Conservation (phyloP, 2,888 invertebrate genomes). For the Polietes domitor region DNA sequence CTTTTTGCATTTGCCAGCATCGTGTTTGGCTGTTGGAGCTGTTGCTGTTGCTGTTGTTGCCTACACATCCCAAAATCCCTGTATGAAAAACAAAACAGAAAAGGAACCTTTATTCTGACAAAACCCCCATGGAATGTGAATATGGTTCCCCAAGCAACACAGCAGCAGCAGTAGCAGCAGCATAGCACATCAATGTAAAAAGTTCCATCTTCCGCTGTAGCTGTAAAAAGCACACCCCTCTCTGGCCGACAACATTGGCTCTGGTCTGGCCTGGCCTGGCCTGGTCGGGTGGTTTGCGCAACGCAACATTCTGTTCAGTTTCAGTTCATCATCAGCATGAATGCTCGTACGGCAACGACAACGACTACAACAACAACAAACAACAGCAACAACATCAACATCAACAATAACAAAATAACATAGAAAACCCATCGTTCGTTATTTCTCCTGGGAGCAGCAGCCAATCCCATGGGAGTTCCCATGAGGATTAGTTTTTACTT, state of each 20-base stretch:
- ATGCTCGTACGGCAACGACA: constrained; percentile 48
- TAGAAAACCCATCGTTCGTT: constrained; percentile 81
- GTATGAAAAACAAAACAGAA: constrained; percentile 62
- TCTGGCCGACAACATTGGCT: constrained; percentile 16
- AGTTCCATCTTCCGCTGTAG: constrained; percentile 31
- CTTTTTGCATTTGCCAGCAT: constrained; percentile 29
- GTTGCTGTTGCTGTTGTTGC: constrained; percentile 50
- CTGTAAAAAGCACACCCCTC: constrained; percentile 20
- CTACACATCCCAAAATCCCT: constrained; percentile 66
- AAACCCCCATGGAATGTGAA: constrained; percentile 63
- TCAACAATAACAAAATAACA: constrained; percentile 73
- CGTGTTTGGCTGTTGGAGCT: background rate
- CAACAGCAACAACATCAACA: constrained; percentile 45
- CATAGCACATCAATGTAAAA: constrained; percentile 54
- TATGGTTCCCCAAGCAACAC: constrained; percentile 65
- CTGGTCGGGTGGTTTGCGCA: constrained; percentile 52
- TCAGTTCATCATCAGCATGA: constrained; percentile 63
- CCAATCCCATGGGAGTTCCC: constrained; percentile 79
- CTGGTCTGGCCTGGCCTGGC: constrained; percentile 4
- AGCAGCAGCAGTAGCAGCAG: constrained; percentile 42
- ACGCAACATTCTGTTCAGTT: constrained; percentile 56
- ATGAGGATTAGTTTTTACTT: constrained; percentile 72
- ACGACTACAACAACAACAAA: constrained; percentile 40
- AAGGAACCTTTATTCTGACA: constrained; percentile 62
- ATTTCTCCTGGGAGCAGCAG: constrained; percentile 79